Conservation (phyloP, 2,888 invertebrate species). For the Tigriopus californicus region DNA sequence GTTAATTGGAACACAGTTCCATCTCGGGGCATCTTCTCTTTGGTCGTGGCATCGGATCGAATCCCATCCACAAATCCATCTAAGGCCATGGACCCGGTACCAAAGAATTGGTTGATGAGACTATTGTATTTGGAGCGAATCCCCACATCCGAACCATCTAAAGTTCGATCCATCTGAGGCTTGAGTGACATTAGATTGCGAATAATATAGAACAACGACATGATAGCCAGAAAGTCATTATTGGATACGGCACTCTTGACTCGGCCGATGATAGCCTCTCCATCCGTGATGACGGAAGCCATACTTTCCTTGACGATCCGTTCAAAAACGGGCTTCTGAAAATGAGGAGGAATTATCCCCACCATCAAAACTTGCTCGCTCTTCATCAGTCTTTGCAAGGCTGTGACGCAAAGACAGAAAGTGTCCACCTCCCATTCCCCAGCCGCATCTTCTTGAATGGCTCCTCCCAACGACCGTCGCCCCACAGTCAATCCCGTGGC, state of each 20-base stretch:
- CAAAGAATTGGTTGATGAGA: slow-evolving; percentile 5
- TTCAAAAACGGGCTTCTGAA: slow-evolving; percentile 63
- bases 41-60: slow-evolving; percentile 48
- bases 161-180: slow-evolving; percentile 58
- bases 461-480: not conserved
- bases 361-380: slow-evolving; percentile 64
- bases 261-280: slow-evolving; percentile 46
- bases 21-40: slow-evolving; percentile 59
- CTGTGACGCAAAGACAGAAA: slow-evolving; percentile 60
- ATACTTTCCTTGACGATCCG: slow-evolving; percentile 64
- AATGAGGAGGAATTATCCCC: slow-evolving; percentile 59
- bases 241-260: slow-evolving; percentile 53
- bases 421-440: slow-evolving; percentile 66
- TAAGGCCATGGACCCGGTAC: slow-evolving; percentile 13
- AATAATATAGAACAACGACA: slow-evolving; percentile 61
- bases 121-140: slow-evolving; percentile 11
- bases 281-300: slow-evolving; percentile 33
- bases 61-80: slow-evolving; percentile 85
- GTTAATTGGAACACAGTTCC: slow-evolving; percentile 95
- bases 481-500: not conserved
- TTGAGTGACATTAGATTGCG: slow-evolving; percentile 54
- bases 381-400: slow-evolving; percentile 63
- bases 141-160: slow-evolving; percentile 29
- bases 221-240: slow-evolving; percentile 57
- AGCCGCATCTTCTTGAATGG: not conserved